Evolutionary conservation across 2,888 invertebrate genomes (phyloP), one percentile per base, ranked within the genome.

Genomic region (Rhorus exstirpatorius): DNA sequence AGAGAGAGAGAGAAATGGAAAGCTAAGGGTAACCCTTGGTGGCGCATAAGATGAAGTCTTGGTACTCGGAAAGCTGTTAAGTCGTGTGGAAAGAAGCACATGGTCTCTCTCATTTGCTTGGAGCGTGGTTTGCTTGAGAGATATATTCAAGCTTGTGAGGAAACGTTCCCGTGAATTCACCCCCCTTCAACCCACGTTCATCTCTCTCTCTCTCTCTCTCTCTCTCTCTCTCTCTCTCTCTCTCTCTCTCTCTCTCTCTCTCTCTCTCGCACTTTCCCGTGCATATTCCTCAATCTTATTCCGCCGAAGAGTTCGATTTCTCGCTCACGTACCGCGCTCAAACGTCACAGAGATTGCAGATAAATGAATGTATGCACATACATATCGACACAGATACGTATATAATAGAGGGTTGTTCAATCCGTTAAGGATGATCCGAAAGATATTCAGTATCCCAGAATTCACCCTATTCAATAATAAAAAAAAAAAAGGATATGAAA

Each of bases 61-160:
- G 65, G 65, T 75, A 72, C 65, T 79, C 75, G 75, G 70, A 70
- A 65, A 74, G 74, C 79, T 79, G 84, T 83, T 83, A 84, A 85
- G 81, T 84, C 83, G 84, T 85, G 85, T 84, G 84, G 85, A 85
- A 85, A 82, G 78, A 74, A 81, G 80, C 81, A 83, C 83, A 84
- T 84, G 83, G 82, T 35, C 77, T 77, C 55, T 63, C 58, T 65
- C 51, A 41, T 17, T 14, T 55, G 53, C 55, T 35, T 46, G 46
- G 65, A 60, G 19, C 60, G 19, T 26, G 61, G 70, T 61, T 58
- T 14, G 53, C 65, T 44, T n/a, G n/a, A 58, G 49, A 46, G 49
- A 76, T 81, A 83, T 79, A 83, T 84, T 83, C 74, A 41, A 85
- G 81, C 83, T 81, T 67, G 82, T 79, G 67, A 49, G n/a, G 58